A percentile compares a stretch with the other conserved stretches of the same genome.
These are phyloP conservation scores for Drosophila emarginata DNA, from an alignment of 2,888 invertebrate species.

Conservation along the genomic window DNA sequence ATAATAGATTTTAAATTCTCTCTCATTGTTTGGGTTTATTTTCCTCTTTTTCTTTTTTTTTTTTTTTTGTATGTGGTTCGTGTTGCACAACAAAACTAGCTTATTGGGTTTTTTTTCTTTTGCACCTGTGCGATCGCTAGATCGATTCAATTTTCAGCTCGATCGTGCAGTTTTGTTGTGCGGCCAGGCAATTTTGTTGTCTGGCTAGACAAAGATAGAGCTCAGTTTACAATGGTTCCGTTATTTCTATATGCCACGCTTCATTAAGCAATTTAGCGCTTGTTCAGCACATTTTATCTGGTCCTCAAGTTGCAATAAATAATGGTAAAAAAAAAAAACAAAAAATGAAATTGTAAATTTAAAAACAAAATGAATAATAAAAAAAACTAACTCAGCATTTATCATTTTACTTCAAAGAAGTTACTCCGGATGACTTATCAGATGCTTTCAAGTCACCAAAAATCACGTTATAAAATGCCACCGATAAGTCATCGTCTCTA, in stretches of 20 bases:
- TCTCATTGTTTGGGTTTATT: slow-evolving; percentile 23
- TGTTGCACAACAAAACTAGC: slow-evolving; percentile 19
- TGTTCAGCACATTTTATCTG: slow-evolving; percentile 60
- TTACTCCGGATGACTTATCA: slow-evolving; percentile 36
- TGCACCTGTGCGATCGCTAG: slow-evolving; percentile 51
- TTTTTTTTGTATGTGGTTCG: slow-evolving; percentile 9
- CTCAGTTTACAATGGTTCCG: slow-evolving; percentile 45
- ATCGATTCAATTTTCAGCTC: slow-evolving; percentile 29
- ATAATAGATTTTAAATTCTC: slow-evolving; percentile 9
- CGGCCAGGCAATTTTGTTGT: slow-evolving; percentile 27
- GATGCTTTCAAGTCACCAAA: slow-evolving; percentile 41
- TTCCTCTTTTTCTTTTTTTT: background rate
- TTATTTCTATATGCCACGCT: slow-evolving; percentile 67
- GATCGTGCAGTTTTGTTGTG: slow-evolving; percentile 43
- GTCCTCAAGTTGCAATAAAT: slow-evolving; percentile 59
- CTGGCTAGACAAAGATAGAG: slow-evolving; percentile 19
- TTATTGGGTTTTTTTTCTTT: slow-evolving; percentile 28
- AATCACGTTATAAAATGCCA: slow-evolving; percentile 62
- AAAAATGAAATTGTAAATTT: no score
- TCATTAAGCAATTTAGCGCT: slow-evolving; percentile 66
- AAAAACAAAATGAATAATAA: slow-evolving; percentile 8
- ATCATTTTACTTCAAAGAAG: slow-evolving; percentile 31
- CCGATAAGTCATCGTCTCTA: slow-evolving; percentile 33
- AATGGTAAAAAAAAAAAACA: slow-evolving; percentile 27
- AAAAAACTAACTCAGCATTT: slow-evolving; percentile 24